phyloP scores from a whole-genome alignment of 2,888 invertebrate species.

The Latrodectus hesperus region DNA sequence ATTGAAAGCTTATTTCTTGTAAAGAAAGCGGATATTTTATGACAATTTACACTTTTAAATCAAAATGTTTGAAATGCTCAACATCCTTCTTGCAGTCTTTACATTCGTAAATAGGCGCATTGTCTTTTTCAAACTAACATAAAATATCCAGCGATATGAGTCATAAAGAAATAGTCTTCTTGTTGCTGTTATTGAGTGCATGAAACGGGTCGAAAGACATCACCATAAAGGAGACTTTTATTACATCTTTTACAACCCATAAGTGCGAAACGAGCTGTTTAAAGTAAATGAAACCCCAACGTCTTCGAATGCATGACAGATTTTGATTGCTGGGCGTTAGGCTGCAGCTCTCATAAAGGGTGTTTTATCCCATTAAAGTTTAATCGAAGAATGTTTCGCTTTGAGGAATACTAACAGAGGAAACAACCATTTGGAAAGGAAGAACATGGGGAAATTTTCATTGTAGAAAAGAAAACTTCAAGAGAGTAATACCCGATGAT shows the following conservation, averaged over 20 bases:
- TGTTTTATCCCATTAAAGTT: neutral
- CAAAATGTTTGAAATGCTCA: too few species aligned
- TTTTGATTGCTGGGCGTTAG: constrained; percentile 15
- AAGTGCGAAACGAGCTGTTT: constrained; percentile 13
- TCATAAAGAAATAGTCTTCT: too few species aligned
- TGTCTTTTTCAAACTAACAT: too few species aligned
- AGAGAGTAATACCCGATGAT: neutral
- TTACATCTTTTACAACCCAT: constrained; percentile 16
- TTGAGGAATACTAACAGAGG: neutral
- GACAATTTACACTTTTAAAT: too few species aligned
- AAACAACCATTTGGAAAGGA: neutral
- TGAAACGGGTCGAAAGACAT: too few species aligned
- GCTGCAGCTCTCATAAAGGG: neutral
- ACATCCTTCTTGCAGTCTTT: too few species aligned
- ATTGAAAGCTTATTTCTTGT: too few species aligned
- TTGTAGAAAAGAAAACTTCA: neutral
- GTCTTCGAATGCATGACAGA: neutral
- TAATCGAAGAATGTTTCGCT: neutral
- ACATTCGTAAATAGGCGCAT: too few species aligned
- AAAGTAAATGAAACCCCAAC: neutral
- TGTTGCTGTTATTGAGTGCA: too few species aligned
- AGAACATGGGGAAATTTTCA: neutral
- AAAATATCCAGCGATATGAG: too few species aligned
- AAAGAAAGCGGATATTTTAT: too few species aligned
- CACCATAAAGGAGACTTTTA: neutral